Conservation (phyloP, 2,113 vertebrate species). For the Nymphicus hollandicus region DNA sequence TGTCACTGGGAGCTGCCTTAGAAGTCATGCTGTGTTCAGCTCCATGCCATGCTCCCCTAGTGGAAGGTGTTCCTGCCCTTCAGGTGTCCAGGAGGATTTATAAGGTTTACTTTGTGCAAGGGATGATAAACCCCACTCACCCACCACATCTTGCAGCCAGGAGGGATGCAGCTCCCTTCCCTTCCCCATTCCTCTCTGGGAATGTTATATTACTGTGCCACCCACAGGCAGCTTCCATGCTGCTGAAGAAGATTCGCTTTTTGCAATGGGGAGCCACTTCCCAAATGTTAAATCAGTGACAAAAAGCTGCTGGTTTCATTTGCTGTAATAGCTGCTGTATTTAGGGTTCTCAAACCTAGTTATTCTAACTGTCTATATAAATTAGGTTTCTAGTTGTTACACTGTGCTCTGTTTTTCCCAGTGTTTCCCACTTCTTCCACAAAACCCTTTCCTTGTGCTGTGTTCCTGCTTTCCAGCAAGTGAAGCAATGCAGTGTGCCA, state of each 20-base stretch:
- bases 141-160: rapidly evolving
- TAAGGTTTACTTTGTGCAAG: not conserved
- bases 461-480: not conserved
- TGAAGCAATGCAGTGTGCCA: not conserved
- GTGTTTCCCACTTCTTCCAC: not conserved
- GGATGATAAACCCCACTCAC: not conserved
- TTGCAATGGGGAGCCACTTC: not conserved
- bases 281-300: not conserved
- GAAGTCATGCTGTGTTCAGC: not conserved
- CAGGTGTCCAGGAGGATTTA: not conserved
- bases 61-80: not conserved
- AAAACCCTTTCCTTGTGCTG: not conserved
- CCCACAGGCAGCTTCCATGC: constrained; percentile 34
- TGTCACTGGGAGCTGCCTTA: not conserved
- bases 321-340: not conserved
- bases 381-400: not conserved
- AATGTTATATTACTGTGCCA: constrained; percentile 26
- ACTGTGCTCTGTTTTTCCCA: not conserved
- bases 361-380: not conserved
- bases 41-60: not conserved
- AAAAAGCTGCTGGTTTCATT: not conserved
- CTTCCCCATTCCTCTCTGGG: not conserved
- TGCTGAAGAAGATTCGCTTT: not conserved
- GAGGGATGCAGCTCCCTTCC: not conserved
- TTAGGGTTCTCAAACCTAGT: not conserved